A percentile compares a stretch with the other conserved stretches of the same genome.
These are phyloP conservation scores for Huso huso DNA, from an alignment of 2,797 vertebrate species.

Conservation along the genomic window DNA sequence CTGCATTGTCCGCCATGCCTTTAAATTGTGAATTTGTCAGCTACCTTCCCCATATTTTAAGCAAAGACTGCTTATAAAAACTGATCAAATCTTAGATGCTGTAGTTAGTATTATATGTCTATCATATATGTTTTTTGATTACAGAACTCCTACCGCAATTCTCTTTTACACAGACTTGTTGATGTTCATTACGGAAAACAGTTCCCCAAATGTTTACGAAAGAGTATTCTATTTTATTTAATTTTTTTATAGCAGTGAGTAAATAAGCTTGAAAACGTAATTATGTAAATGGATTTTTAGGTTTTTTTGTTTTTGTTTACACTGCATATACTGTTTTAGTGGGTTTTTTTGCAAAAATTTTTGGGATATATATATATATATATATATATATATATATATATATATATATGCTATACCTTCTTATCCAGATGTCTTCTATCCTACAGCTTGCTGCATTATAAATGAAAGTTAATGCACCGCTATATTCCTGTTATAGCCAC, in stretches of 20 bases:
- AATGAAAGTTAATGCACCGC: conserved; percentile 17
- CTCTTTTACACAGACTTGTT: no score
- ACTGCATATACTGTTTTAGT: conserved; percentile 44
- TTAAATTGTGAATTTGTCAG: not conserved
- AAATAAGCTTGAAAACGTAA: conserved; percentile 47
- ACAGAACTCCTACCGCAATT: no score
- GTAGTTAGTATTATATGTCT: no score
- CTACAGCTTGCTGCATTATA: conserved; percentile 18
- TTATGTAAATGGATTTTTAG: conserved; percentile 38
- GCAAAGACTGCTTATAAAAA: no score
- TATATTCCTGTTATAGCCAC: conserved; percentile 56
- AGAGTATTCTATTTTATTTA: conserved; percentile 42
- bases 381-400: conserved; percentile 2
- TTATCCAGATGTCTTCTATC: conserved; percentile 36
- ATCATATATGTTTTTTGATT: no score
- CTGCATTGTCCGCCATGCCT: not conserved
- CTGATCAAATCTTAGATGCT: no score
- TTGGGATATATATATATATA: not conserved
- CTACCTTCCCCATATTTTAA: no score
- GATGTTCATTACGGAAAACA: conserved; percentile 5
- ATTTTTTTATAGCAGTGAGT: conserved; percentile 45
- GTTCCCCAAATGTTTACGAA: conserved; percentile 28
- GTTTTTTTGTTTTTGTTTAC: conserved; percentile 25
- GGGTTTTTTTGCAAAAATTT: no score
- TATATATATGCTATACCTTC: conserved; percentile 36